Evolutionary conservation across 2,888 invertebrate genomes (phyloP).

Genomic region (Cloeon dipterum): DNA sequence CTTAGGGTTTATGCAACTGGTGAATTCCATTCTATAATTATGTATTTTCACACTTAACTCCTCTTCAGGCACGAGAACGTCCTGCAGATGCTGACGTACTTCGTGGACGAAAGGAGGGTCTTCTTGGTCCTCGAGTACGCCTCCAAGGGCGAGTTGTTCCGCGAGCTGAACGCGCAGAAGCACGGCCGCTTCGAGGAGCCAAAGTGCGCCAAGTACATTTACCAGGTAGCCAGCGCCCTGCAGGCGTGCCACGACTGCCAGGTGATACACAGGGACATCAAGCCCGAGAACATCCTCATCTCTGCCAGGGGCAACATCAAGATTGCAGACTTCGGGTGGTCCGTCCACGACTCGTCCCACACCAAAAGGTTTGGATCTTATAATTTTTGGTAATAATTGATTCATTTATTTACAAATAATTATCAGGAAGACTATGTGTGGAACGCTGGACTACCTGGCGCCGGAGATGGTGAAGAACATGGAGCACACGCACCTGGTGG

Average conservation of each 20-base stretch:
- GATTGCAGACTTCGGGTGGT: too few species aligned
- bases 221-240: conserved; percentile 69
- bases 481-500: too few species aligned
- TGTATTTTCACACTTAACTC: too few species aligned
- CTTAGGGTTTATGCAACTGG: too few species aligned
- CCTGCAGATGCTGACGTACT: conserved; percentile 63
- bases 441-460: conserved; percentile 84
- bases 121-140: conserved; percentile 80
- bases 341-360: conserved; percentile 58
- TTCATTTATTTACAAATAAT: background rate
- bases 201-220: conserved; percentile 21
- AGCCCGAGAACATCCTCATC: too few species aligned
- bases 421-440: conserved; percentile 67
- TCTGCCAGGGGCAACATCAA: conserved; percentile 56
- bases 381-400: background rate
- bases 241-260: conserved; percentile 67
- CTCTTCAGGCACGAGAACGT: conserved; percentile 71
- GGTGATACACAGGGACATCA: too few species aligned
- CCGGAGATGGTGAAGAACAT: too few species aligned
- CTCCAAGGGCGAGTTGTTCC: conserved; percentile 65
- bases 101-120: conserved; percentile 65
- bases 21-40: too few species aligned
- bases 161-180: conserved; percentile 39
- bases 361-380: background rate
- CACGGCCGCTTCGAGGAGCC: conserved; percentile 37